Evolutionary conservation across 1,140 invertebrate species (phyloP), one percentile per base, ranked within the genome.

Genomic region (Heliconius nattereri): DNA sequence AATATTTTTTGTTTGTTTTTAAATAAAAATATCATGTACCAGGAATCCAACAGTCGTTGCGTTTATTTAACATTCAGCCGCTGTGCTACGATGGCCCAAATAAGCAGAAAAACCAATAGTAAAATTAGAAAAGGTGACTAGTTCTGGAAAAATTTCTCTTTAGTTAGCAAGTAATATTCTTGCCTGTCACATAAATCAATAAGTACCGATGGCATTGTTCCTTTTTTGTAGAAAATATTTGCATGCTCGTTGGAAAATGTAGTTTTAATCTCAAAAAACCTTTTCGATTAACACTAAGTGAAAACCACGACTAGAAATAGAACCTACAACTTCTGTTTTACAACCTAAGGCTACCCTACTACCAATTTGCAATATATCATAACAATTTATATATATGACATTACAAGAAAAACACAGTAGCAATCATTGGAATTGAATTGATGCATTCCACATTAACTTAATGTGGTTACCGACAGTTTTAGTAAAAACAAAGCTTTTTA

Each of bases 401-500:
- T 11, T 60, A 20, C 57, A 60, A 60, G 60, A 66, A 66, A 66
- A 66, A 66, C 9, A 11, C 1, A 26, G 60, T 23, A 78, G 76
- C 52, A 78, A 78, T 78, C 76, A 78, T 73, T 57, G 71, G 32
- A 73, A 78, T 73, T 73, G 71, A 49, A 73, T 40, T 45, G 49
- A 78, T 80, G 79, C 52, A 71, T 73, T 32, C 75, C 79, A 75
- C 75, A 77, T 82, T 82, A 82, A 79, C 81, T 79, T 76, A 79
- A 82, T 79, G 74, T 52, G 78, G 81, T 76, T 79, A 82, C 71
- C 75, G 75, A 32, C 52, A 66, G 75, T 76, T 82, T 76, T 76
- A 75, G 71, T 40, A 35, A 79, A 78, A 79, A 76, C 78, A 82
- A 66, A 29, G 60, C 35, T 8, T 23, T 35, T 26, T 35, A 20